These are phyloP conservation scores for Hirtodrosophila cameraria DNA, from an alignment of 2,888 invertebrate species.

Conservation along the genomic window DNA sequence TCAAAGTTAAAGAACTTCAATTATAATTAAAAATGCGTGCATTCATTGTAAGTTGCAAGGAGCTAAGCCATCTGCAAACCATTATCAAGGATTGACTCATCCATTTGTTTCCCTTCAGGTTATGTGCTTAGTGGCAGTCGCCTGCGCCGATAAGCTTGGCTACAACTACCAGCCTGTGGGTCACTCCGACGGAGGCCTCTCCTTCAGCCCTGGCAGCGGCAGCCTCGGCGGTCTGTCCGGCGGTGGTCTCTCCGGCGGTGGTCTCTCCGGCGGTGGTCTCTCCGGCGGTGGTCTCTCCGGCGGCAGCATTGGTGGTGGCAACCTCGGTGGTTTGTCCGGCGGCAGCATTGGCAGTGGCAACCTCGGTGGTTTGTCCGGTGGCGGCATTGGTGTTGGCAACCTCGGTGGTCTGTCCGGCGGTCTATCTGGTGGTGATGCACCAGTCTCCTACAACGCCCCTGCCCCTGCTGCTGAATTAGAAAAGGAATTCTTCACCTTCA, in stretches of 20 bases:
- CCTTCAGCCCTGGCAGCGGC: constrained; percentile 55
- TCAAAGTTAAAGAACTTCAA: constrained; percentile 73
- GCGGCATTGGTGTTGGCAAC: constrained; percentile 8
- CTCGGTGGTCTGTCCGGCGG: constrained; percentile 37
- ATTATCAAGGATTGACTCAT: constrained; percentile 45
- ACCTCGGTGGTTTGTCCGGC: constrained; percentile 29
- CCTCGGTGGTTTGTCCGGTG: constrained; percentile 10
- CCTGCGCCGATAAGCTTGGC: constrained; percentile 79
- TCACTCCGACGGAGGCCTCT: constrained; percentile 68
- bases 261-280: constrained; percentile 38
- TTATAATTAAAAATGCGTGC: constrained; percentile 70
- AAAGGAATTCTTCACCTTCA: constrained; percentile 81
- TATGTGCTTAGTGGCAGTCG: constrained; percentile 76
- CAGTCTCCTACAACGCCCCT: constrained; percentile 77
- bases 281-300: constrained; percentile 24
- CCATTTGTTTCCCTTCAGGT: constrained; percentile 48
- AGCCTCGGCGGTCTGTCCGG: constrained; percentile 19
- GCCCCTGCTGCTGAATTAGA: constrained; percentile 72
- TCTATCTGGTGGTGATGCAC: constrained; percentile 44
- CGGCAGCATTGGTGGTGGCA: constrained; percentile 19
- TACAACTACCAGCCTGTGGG: constrained; percentile 79
- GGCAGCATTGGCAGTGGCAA: constrained; percentile 27
- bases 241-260: constrained; percentile 14
- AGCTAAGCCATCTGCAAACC: constrained; percentile 1
- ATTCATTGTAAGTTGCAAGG: constrained; percentile 71